phyloP scores from a whole-genome alignment of 2,113 vertebrate genomes.

The Platycercus adscitus region DNA sequence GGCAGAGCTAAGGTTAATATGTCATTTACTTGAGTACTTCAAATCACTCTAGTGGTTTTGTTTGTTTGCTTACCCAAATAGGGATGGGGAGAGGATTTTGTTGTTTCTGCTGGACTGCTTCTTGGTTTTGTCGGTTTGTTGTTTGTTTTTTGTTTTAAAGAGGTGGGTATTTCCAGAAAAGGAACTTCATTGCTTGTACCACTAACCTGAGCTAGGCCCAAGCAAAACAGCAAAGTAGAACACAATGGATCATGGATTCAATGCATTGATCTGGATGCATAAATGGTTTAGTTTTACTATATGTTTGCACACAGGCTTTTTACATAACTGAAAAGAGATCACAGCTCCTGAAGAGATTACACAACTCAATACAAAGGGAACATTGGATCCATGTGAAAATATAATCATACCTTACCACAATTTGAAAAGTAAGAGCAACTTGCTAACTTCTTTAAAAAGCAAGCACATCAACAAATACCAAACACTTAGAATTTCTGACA shows the following conservation, averaged over 20 bases:
- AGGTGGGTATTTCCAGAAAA: fast-evolving
- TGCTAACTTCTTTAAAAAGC: fast-evolving
- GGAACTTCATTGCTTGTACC: background rate
- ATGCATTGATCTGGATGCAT: background rate
- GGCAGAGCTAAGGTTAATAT: background rate
- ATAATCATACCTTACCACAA: background rate
- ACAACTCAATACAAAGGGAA: background rate
- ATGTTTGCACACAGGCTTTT: background rate
- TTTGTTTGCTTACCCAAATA: background rate
- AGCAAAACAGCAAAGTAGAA: fast-evolving
- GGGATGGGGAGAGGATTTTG: background rate
- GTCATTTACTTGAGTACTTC: background rate
- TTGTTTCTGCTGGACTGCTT: background rate
- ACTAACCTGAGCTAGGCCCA: background rate
- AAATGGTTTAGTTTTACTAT: background rate
- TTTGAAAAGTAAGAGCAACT: background rate
- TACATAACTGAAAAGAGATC: background rate
- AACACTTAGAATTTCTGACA: background rate
- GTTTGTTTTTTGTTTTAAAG: background rate
- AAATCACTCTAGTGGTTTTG: background rate
- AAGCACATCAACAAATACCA: background rate
- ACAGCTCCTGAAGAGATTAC: background rate
- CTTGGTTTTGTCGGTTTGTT: background rate
- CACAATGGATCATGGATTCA: background rate
- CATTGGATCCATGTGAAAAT: background rate